Base-by-base conservation (phyloP, 64 coral and sea anemone genomes). In the Montipora sp. region DNA sequence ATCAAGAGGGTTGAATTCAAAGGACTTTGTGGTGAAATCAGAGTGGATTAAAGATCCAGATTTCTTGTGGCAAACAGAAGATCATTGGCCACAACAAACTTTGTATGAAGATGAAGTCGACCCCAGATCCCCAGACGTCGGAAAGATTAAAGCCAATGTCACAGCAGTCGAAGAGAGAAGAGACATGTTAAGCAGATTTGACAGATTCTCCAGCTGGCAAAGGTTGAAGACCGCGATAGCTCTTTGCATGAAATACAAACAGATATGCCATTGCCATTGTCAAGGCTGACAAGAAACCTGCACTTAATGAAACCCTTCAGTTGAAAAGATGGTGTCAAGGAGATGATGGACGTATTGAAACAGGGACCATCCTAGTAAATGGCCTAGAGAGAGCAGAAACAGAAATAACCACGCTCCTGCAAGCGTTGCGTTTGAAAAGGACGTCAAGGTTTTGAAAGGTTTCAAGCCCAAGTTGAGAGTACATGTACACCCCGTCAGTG, bases 161-260 rank as follows among this genome's bases (percentile, higher is more conserved):
- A 63, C 60, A 63, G 60, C 14, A 47, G 51, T 70, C 2, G 20
- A 73, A 66, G 24, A 85, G 19, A 49, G 65, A 0, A 15, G 27
- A 49, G n/a, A 44, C 59, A 44, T 90, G 51, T 24, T 59, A 80
- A 12, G 78, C 12, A 60, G 55, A 16, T n/a, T 91, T 45, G 21
- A 75, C 48, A 61, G 77, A 79, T 90, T 93, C 77, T 93, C 84
- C 19, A 59, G 20, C 48, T 93, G 84, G 92, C 85, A 88, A 69
- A 59, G 19, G 72, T 53, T 61, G 51, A 92, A 92, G 75, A 83
- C 51, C 47, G 81, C 47, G 48, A 47, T 78, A 20, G 57, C 91
- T 2, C 20, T 20, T 16, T 88, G 58, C 72, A 65, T 93, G 76
- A 59, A 77, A 47, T 78, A 77, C 48, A 89, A 89, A 60, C 51